Conservation (phyloP, 2,888 invertebrate species). For the Gryllus longicercus region DNA sequence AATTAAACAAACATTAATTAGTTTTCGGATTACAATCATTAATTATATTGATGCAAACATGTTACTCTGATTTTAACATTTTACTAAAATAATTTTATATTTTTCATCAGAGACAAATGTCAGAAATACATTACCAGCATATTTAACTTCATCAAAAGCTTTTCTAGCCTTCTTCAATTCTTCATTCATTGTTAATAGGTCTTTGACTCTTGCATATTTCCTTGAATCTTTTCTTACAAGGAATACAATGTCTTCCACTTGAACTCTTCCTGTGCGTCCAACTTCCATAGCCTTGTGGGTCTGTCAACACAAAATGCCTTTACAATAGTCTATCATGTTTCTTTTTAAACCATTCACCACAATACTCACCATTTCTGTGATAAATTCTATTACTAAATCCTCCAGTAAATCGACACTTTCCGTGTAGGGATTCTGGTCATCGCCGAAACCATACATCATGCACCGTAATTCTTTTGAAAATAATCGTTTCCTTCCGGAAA, state of each 20-base stretch:
- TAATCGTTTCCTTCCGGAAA: conserved; percentile 73
- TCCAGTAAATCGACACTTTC: conserved; percentile 97
- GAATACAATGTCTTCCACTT: conserved; percentile 97
- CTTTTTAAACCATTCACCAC: too few species aligned
- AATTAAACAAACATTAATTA: too few species aligned
- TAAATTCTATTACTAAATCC: conserved; percentile 95
- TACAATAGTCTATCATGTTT: too few species aligned
- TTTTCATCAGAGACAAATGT: too few species aligned
- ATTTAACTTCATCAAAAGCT: conserved; percentile 98
- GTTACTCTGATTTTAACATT: too few species aligned
- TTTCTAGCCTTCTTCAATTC: conserved; percentile 97
- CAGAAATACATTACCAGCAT: conserved; percentile 60
- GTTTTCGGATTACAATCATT: too few species aligned
- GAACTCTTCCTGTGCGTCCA: conserved; percentile 91
- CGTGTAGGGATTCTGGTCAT: conserved; percentile 98
- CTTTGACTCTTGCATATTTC: conserved; percentile 96
- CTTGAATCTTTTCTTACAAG: conserved; percentile 92
- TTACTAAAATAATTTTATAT: too few species aligned
- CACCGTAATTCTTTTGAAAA: conserved; percentile 91
- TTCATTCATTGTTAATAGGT: conserved; percentile 96
- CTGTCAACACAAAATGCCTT: conserved; percentile 50
- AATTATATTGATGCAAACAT: too few species aligned
- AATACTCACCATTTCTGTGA: conserved; percentile 78
- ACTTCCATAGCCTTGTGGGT: conserved; percentile 86
- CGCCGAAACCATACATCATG: conserved; percentile 99